phyloP scores from a whole-genome alignment of 2,888 invertebrate genomes.

The Anticlea derivata region DNA sequence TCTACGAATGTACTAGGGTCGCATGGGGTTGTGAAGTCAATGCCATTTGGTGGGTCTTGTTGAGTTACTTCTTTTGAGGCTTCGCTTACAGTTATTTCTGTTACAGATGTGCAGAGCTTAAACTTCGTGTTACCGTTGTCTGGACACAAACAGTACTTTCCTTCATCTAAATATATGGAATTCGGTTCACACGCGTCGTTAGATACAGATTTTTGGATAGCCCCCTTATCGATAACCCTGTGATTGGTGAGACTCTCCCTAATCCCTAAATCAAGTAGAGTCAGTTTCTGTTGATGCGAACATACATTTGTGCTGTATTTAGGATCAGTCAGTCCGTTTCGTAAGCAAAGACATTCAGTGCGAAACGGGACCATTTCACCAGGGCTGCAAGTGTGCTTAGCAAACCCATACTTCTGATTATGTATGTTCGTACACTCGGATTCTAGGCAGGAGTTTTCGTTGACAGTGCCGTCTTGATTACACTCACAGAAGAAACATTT shows the following conservation, averaged over 20 bases:
- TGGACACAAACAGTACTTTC: slow-evolving; percentile 65
- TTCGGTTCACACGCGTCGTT: slow-evolving; percentile 54
- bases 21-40: slow-evolving; percentile 54
- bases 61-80: slow-evolving; percentile 4
- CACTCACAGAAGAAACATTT: slow-evolving; percentile 70
- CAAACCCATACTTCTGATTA: slow-evolving; percentile 43
- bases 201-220: slow-evolving; percentile 41
- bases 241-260: slow-evolving; percentile 43
- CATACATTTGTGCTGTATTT: slow-evolving; percentile 65
- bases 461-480: slow-evolving; percentile 49
- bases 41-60: slow-evolving; percentile 13
- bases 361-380: slow-evolving; percentile 67
- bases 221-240: slow-evolving; percentile 46
- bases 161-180: slow-evolving; percentile 55
- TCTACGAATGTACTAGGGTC: slow-evolving; percentile 68
- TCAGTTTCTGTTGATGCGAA: slow-evolving; percentile 55
- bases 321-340: slow-evolving; percentile 46
- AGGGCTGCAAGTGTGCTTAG: slow-evolving; percentile 50
- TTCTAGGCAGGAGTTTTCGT: slow-evolving; percentile 61
- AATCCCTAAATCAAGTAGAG: slow-evolving; percentile 57
- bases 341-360: slow-evolving; percentile 66
- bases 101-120: slow-evolving; percentile 54
- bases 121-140: slow-evolving; percentile 51
- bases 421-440: slow-evolving; percentile 55
- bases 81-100: slow-evolving; percentile 13